Percentiles rank a stretch among this genome's conserved stretches.
Conservation (phyloP, 2,888 invertebrate genomes). For the Gymnocheta viridis region DNA sequence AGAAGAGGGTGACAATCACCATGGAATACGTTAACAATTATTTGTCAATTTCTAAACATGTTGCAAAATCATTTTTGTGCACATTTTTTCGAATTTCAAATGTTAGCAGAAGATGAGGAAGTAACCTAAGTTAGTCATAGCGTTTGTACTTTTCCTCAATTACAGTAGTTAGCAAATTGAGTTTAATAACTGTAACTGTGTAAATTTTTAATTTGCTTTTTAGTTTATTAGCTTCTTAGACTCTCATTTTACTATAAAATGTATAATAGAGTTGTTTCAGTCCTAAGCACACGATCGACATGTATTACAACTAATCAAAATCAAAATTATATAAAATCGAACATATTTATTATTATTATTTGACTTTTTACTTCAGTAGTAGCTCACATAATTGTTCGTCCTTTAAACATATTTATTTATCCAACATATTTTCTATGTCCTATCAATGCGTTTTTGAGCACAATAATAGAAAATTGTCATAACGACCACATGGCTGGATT, state of each 20-base stretch:
- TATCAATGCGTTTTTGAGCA: slow-evolving; percentile 25
- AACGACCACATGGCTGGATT: slow-evolving; percentile 78
- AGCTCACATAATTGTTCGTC: slow-evolving; percentile 22
- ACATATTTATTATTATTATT: not conserved
- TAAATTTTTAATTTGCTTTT: too few relatives aligned
- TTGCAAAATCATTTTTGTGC: slow-evolving; percentile 71
- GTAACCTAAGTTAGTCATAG: not conserved
- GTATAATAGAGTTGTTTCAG: too few relatives aligned
- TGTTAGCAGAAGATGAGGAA: not conserved
- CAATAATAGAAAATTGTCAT: slow-evolving; percentile 74
- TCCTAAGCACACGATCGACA: too few relatives aligned
- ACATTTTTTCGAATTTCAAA: slow-evolving; percentile 1
- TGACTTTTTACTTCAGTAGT: not conserved
- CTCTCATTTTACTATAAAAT: too few relatives aligned
- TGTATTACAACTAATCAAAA: too few relatives aligned
- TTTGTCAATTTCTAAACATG: slow-evolving; percentile 77
- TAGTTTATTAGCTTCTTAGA: too few relatives aligned
- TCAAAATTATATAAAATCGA: too few relatives aligned
- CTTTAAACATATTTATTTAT: not conserved
- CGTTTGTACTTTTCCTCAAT: not conserved
- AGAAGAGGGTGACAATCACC: slow-evolving; percentile 65
- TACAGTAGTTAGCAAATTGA: not conserved
- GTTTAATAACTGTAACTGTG: not conserved
- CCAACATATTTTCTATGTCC: not conserved
- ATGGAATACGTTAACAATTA: slow-evolving; percentile 74